Percentiles rank a stretch among this genome's conserved stretches.
These are phyloP conservation scores for Caenorhabditis wallacei DNA, from an alignment of 2,888 invertebrate genomes.

Conservation along the genomic window DNA sequence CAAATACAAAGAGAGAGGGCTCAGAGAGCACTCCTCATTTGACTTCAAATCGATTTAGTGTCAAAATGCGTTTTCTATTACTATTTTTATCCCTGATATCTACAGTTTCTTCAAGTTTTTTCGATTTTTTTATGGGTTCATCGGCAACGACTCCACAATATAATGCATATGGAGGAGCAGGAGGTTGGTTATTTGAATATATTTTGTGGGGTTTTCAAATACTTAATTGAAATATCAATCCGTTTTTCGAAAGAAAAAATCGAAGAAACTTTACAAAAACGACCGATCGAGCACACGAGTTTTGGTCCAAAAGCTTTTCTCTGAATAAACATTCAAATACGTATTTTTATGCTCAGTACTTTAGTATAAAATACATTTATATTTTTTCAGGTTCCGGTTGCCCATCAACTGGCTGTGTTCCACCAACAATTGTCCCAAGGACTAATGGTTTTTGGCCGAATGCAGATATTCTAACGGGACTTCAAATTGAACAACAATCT, in stretches of 20 bases:
- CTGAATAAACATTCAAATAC: too few species aligned
- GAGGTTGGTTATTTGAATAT: too few species aligned
- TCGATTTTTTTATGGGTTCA: slow-evolving; percentile 16
- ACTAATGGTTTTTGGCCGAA: slow-evolving; percentile 56
- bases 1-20: slow-evolving; percentile 18
- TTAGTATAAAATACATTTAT: too few species aligned
- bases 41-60: slow-evolving; percentile 28
- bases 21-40: slow-evolving; percentile 10
- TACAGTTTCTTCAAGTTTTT: slow-evolving; percentile 22
- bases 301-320: too few species aligned
- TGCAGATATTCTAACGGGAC: slow-evolving; percentile 36
- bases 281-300: too few species aligned
- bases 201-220: too few species aligned
- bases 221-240: too few species aligned
- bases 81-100: slow-evolving; percentile 7
- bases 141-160: slow-evolving; percentile 31
- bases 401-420: slow-evolving; percentile 40
- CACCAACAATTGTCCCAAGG: slow-evolving; percentile 48
- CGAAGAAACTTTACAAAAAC: too few species aligned
- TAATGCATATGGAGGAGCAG: slow-evolving; percentile 29
- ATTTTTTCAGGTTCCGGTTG: slow-evolving; percentile 28
- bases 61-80: slow-evolving; percentile 37
- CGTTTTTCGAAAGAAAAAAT: too few species aligned
- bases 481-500: slow-evolving; percentile 40
- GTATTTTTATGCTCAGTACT: too few species aligned